A percentile compares a stretch with the other conserved stretches of the same genome.
These are phyloP conservation scores for Athene cunicularia DNA, from an alignment of 2,113 vertebrate species.

Conservation along the genomic window DNA sequence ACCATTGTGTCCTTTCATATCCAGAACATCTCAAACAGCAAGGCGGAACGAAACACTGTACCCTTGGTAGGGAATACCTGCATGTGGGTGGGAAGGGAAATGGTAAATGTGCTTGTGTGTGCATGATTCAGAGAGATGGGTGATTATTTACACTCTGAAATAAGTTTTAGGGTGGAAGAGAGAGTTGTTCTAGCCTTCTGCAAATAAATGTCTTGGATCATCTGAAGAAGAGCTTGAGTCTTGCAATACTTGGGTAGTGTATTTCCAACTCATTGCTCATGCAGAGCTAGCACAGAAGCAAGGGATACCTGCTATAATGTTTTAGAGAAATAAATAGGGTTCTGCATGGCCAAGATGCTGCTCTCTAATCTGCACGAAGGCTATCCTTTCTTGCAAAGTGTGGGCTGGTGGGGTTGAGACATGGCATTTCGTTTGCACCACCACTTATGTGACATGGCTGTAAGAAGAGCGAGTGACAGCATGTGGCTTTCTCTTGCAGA, in stretches of 20 bases:
- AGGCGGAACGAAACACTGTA: constrained; percentile 89
- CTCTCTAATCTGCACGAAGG: not conserved
- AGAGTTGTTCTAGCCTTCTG: not conserved
- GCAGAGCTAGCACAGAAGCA: not conserved
- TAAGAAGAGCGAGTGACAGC: not conserved
- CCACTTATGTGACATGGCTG: not conserved
- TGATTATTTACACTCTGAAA: not conserved
- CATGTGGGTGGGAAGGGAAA: not conserved
- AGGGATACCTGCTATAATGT: not conserved
- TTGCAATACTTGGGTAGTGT: not conserved
- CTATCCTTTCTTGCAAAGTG: not conserved
- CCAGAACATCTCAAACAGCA: constrained; percentile 97
- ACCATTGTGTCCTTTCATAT: constrained; percentile 97
- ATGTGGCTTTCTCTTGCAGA: constrained; percentile 70
- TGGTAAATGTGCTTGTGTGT: not conserved
- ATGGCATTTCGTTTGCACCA: not conserved
- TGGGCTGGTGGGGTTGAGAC: not conserved
- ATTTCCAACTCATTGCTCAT: not conserved
- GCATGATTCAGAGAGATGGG: not conserved
- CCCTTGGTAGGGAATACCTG: constrained; percentile 84
- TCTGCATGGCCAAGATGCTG: not conserved
- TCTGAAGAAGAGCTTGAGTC: not conserved
- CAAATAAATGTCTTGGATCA: not conserved
- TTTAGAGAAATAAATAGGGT: not conserved
- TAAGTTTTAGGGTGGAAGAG: not conserved